phyloP scores from a whole-genome alignment of 2,888 invertebrate genomes.

The Spialia ferax region DNA sequence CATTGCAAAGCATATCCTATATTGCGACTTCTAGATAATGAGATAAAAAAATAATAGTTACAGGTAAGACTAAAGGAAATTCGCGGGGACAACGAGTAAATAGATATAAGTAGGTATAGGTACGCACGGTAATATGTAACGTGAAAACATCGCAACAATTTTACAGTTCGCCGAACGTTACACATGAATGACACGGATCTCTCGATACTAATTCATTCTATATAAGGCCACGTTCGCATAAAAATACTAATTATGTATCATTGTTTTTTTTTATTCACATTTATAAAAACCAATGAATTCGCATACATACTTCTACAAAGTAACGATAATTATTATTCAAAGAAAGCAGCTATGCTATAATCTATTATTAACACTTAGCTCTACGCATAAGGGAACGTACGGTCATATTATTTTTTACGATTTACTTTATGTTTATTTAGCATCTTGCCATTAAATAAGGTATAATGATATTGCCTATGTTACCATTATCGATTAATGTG shows the following conservation, averaged over 20 bases:
- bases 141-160: constrained; percentile 26
- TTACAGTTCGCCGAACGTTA: constrained; percentile 30
- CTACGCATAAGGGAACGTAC: constrained; percentile 20
- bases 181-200: constrained; percentile 29
- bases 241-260: constrained; percentile 24
- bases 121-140: neutral
- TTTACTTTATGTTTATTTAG: constrained; percentile 11
- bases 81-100: no score
- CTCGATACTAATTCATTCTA: constrained; percentile 31
- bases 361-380: constrained; percentile 34
- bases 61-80: no score
- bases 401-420: constrained; percentile 19
- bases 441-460: constrained; percentile 21
- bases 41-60: no score
- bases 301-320: constrained; percentile 19
- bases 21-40: no score
- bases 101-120: no score
- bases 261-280: constrained; percentile 16
- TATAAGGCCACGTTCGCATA: constrained; percentile 33
- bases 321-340: constrained; percentile 33
- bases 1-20: no score
- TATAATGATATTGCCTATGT: constrained; percentile 22
- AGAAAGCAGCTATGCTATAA: constrained; percentile 25
- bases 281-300: constrained; percentile 32
- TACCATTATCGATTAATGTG: constrained; percentile 14